phyloP scores from a whole-genome alignment of 2,113 vertebrate species.

The Oxyura jamaicensis region DNA sequence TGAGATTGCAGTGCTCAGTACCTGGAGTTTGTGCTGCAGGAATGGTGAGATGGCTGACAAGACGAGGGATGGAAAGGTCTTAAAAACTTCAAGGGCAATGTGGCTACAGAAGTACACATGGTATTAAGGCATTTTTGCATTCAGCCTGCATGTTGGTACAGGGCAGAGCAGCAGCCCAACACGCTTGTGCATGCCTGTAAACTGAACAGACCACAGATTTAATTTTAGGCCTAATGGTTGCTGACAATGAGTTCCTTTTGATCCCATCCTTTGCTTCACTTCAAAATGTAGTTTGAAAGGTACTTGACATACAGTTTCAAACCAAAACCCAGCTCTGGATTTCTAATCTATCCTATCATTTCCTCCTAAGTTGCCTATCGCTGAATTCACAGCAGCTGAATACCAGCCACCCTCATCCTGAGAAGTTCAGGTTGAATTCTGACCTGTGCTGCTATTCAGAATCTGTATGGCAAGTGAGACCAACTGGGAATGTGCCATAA shows the following conservation, averaged over 20 bases:
- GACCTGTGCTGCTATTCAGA: not conserved
- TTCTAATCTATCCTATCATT: not conserved
- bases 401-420: not conserved
- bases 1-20: not conserved
- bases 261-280: conserved; percentile 16
- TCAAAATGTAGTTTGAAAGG: conserved; percentile 36
- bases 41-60: not conserved
- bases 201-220: not conserved
- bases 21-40: not conserved
- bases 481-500: conserved; percentile 13
- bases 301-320: conserved; percentile 4
- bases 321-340: not conserved
- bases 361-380: not conserved
- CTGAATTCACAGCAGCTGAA: not conserved
- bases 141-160: not conserved
- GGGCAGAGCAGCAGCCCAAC: not conserved
- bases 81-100: not conserved
- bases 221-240: conserved; percentile 24
- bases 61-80: not conserved
- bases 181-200: not conserved
- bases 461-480: not conserved
- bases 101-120: not conserved
- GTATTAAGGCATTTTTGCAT: not conserved
- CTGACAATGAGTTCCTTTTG: conserved; percentile 34
- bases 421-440: not conserved